phyloP scores from a whole-genome alignment of 2,113 vertebrate genomes.

The Bufo bufo region DNA sequence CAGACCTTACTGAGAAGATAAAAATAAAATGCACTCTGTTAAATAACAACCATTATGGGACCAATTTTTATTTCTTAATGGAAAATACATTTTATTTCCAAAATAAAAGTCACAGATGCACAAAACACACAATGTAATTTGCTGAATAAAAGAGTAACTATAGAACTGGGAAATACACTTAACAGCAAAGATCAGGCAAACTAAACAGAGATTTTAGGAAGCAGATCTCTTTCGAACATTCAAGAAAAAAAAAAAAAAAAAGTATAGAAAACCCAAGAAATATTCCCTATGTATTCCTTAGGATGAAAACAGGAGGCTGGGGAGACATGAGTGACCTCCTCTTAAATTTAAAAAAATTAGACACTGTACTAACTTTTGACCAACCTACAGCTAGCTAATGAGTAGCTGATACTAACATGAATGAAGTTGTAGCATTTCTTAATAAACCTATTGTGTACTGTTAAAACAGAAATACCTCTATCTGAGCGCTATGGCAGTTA shows the following conservation, averaged over 20 bases:
- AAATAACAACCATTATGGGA: constrained; percentile 3
- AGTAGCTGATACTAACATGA: neutral
- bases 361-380: constrained; percentile 8
- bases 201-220: constrained; percentile 15
- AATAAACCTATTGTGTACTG: constrained; percentile 4
- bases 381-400: constrained; percentile 9
- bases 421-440: neutral
- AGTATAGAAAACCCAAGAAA: constrained; percentile 27
- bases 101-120: constrained; percentile 57
- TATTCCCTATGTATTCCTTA: neutral
- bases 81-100: constrained; percentile 59
- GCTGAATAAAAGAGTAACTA: constrained; percentile 38
- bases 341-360: neutral
- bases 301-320: neutral
- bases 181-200: constrained; percentile 22
- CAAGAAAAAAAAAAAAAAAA: constrained; percentile 21
- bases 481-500: neutral
- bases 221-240: constrained; percentile 12
- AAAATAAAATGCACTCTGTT: neutral
- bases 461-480: constrained; percentile 4
- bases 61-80: constrained; percentile 45
- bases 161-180: neutral
- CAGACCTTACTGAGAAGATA: neutral
- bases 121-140: constrained; percentile 51
- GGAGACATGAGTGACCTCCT: neutral